Conservation (phyloP, 1,140 invertebrate species). For the Brachionus rotundiformis region DNA sequence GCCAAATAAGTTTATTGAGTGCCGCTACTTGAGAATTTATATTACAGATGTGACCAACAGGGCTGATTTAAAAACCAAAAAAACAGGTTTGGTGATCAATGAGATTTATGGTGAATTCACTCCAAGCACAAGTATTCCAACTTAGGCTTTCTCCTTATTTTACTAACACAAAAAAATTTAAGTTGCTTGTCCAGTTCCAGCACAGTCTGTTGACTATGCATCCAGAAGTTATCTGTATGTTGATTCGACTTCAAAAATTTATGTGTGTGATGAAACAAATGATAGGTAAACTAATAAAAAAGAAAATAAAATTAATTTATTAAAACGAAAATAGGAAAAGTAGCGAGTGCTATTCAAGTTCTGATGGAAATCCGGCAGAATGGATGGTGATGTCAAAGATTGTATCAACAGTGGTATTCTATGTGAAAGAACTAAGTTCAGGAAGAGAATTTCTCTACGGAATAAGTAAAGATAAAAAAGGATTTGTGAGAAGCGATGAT, state of each 20-base stretch:
- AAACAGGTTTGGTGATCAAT: slow-evolving; percentile 19
- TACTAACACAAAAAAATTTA: neutral
- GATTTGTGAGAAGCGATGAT: slow-evolving; percentile 48
- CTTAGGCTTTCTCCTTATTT: neutral
- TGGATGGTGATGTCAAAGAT: slow-evolving; percentile 26
- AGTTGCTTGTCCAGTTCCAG: neutral
- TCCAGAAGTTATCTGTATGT: slow-evolving; percentile 12
- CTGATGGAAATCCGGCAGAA: neutral
- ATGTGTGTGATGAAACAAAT: slow-evolving; percentile 49
- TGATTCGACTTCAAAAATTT: neutral
- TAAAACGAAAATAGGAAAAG: neutral
- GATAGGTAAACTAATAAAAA: slow-evolving; percentile 9
- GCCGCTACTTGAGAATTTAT: slow-evolving; percentile 38
- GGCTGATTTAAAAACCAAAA: slow-evolving; percentile 9
- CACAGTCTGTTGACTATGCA: neutral
- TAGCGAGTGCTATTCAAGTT: slow-evolving; percentile 3
- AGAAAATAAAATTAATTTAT: neutral
- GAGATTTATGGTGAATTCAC: slow-evolving; percentile 1
- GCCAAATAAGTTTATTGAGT: neutral
- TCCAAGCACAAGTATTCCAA: neutral
- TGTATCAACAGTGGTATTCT: slow-evolving; percentile 42
- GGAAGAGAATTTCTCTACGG: slow-evolving; percentile 31
- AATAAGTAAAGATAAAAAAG: neutral
- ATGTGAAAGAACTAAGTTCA: neutral
- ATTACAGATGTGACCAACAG: slow-evolving; percentile 14